phyloP scores from a whole-genome alignment of 2,888 invertebrate species.

The Polyommatus iphigenia region DNA sequence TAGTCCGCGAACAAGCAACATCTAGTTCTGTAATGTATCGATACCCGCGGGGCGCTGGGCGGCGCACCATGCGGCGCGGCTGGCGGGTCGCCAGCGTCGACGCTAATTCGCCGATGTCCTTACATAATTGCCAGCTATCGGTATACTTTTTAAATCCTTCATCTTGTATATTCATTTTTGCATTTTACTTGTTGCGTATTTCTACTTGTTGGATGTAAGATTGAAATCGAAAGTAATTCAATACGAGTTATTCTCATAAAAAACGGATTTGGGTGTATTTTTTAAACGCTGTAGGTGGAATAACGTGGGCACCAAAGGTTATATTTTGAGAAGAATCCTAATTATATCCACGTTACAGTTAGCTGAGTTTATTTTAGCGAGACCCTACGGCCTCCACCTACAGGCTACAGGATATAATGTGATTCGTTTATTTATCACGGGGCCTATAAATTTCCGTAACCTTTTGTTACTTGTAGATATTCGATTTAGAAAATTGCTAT shows the following conservation, averaged over 20 bases:
- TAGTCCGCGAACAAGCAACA: neutral
- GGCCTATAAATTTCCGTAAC: constrained; percentile 30
- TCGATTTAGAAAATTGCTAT: constrained; percentile 33
- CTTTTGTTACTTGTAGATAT: constrained; percentile 34
- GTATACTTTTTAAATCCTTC: constrained; percentile 40
- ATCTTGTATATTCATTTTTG: neutral
- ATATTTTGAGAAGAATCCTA: neutral
- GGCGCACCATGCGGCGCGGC: constrained; percentile 46
- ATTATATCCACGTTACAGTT: neutral
- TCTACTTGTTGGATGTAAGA: neutral
- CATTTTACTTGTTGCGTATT: constrained; percentile 21
- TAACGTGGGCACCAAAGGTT: neutral
- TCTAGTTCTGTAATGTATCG: constrained; percentile 35
- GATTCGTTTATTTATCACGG: constrained; percentile 25
- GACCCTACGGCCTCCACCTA: neutral
- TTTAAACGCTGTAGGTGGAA: neutral
- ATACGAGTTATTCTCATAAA: neutral
- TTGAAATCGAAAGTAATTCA: neutral
- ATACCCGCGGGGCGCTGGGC: constrained; percentile 34
- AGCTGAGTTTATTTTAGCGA: neutral
- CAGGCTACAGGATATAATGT: neutral
- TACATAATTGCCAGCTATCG: constrained; percentile 75
- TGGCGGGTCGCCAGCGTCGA: constrained; percentile 66
- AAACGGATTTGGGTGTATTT: neutral
- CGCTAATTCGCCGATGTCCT: constrained; percentile 71